Evolutionary conservation across 2,113 vertebrate genomes (phyloP), one percentile per base, ranked within the genome.

Genomic region (Percopsis transmontana): DNA sequence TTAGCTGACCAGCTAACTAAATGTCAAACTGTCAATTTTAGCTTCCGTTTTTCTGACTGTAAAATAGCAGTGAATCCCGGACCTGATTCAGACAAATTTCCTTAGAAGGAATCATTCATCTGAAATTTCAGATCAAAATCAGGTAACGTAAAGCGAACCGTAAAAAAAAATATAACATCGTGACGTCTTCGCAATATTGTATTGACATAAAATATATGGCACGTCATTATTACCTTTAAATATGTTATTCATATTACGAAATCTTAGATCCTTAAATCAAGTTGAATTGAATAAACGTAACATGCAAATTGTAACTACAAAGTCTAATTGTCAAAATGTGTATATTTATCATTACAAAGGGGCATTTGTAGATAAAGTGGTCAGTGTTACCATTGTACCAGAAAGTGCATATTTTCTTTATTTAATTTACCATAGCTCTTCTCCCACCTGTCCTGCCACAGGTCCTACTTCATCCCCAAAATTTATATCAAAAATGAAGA

Each of bases 401-500:
- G 27, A 5, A 3, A 33, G 27, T 33, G 27, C 27, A 33, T 13
- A 11, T 48, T 64, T n/a, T n/a, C n/a, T 21, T 57, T 42, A 12
- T 59, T 40, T 52, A 0, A 55, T 52, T 0, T 51, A 19, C 18
- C 45, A 12, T 48, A 42, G 48, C 57, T 7, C 11, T 19, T 10
- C 38, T n/a, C n/a, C 20, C 10, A 61, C 20, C 7, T 33, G 8
- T 33, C 5, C 8, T 33, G 8, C 27, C 27, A 33, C 27, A 33
- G 27, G 27, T 33, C 5, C 27, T 33, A 33, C 27, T 33, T 33
- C 27, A 33, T 7, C 13, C 5, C 0, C 12, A 27, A 3, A 48
- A 6, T 7, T 74, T 23, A 47, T 61, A 16, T 55, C 10, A 83
- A 90, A 93, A 90, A 96, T 96, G 94, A 99, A 92, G 93, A 94